Evolutionary conservation across 2,888 invertebrate genomes (phyloP).

Genomic region (Stenurella melanura): DNA sequence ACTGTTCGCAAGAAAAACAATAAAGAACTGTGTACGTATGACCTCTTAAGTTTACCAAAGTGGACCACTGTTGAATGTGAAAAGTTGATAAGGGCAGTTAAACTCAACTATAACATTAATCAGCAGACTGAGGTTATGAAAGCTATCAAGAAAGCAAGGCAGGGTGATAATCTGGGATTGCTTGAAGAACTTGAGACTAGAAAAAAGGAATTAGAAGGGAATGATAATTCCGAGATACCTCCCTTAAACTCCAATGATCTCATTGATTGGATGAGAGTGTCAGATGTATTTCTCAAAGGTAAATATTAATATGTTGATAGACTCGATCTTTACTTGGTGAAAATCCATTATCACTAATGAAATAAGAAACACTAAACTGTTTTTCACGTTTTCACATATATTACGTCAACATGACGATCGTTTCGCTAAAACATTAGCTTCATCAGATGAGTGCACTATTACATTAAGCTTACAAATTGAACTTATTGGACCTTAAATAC

Average conservation of each 20-base stretch:
- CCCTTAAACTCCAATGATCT: conserved; percentile 66
- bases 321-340: too few relatives aligned
- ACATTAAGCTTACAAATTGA: too few relatives aligned
- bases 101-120: conserved; percentile 59
- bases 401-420: too few relatives aligned
- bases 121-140: conserved; percentile 52
- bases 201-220: conserved; percentile 56
- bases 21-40: conserved; percentile 59
- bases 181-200: conserved; percentile 68
- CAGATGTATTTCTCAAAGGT: conserved; percentile 70
- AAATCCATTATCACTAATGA: too few relatives aligned
- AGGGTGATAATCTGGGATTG: conserved; percentile 28
- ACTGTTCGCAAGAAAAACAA: conserved; percentile 64
- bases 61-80: conserved; percentile 67
- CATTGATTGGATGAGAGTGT: conserved; percentile 79
- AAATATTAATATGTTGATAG: conserved; percentile 9
- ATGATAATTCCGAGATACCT: conserved; percentile 54
- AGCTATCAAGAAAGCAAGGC: conserved; percentile 40
- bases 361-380: too few relatives aligned
- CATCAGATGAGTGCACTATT: too few relatives aligned
- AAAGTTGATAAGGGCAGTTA: conserved; percentile 59
- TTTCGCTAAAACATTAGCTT: too few relatives aligned
- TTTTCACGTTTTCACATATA: too few relatives aligned
- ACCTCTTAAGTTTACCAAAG: conserved; percentile 62
- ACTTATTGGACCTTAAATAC: too few relatives aligned